Evolutionary conservation across 2,888 invertebrate genomes (phyloP), one percentile per base, ranked within the genome.

Genomic region (Lithophane leautieri): DNA sequence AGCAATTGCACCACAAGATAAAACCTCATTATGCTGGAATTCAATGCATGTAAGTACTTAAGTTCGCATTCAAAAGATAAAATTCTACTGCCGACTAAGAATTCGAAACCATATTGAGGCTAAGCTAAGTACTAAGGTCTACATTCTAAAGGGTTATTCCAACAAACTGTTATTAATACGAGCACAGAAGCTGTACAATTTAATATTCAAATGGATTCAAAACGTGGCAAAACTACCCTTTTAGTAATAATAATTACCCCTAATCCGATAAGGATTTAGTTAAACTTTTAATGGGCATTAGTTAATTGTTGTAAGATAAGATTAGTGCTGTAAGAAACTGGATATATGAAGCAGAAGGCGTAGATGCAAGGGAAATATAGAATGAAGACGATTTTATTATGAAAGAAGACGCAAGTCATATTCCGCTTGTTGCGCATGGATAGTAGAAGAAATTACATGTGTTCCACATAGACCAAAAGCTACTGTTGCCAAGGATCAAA

Each of bases 121-220:
- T 70, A 28, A 40, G 40, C 56, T 65, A 71, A 86, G 62, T 47
- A 76, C 73, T 56, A 28, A 47, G 25, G 11, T 61, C 56, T 50
- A 82, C 34, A 79, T 82, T 58, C 40, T 61, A 79, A 66, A 83
- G 65, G 50, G 60, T 60, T 50, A 56, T 83, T 71, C 42, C 50
- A 75, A 50, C 68, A 70, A 73, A 82, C 62, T 86, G 70, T 73
- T 83, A 83, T 69, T 86, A 83, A 75, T 22, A 83, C 50, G 63
- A 67, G 60, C 72, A 47, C 60, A 52, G 52, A 86, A 71, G 63
- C 61, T 73, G 65, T 71, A 69, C 73, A 86, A 86, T 79, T 61
- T 76, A 86, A 76, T 83, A 83, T 79, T 76, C 73, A 70, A 83
- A 73, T 68, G 74, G 63, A 83, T 85, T 70, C 58, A 58, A 65